A percentile compares a stretch with the other conserved stretches of the same genome.
Conservation (phyloP, 2,797 vertebrate genomes). For the Eulemur rubriventer region DNA sequence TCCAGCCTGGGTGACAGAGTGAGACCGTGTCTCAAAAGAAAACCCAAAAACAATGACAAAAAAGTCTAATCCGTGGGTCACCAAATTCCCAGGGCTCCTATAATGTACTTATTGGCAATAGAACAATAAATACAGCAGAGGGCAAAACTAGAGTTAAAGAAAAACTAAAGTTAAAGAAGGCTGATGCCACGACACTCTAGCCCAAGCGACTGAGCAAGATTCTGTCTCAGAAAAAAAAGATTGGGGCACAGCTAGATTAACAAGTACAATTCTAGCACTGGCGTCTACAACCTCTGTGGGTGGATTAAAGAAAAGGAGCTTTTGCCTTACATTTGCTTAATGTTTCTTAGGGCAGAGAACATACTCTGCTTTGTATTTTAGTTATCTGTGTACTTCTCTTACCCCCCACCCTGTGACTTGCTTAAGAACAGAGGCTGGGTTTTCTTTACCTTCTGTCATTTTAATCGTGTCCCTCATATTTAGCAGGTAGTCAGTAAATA, state of each 20-base stretch:
- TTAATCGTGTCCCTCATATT: background rate
- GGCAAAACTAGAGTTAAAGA: background rate
- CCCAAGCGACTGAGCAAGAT: too few relatives aligned
- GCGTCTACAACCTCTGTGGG: background rate
- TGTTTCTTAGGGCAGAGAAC: background rate
- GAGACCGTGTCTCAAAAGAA: background rate
- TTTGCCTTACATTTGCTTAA: background rate
- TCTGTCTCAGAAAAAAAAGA: too few relatives aligned
- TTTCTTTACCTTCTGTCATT: conserved; percentile 4
- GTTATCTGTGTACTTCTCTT: background rate
- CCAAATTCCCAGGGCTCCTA: background rate
- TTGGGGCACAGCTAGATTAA: too few relatives aligned
- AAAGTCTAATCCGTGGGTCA: background rate
- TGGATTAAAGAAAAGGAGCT: background rate
- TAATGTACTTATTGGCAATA: background rate
- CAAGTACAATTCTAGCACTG: background rate
- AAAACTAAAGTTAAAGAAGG: too few relatives aligned
- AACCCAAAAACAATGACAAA: background rate
- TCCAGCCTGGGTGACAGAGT: background rate
- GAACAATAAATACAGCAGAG: background rate
- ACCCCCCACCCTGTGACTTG: background rate
- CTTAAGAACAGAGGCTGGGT: background rate
- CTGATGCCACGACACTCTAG: too few relatives aligned
- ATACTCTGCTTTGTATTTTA: background rate
- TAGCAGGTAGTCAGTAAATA: conserved; percentile 1